A percentile compares a stretch with the other conserved stretches of the same genome.
Evolutionary conservation across 2,888 invertebrate species (phyloP).

Genomic region (Eupithecia tripunctaria): DNA sequence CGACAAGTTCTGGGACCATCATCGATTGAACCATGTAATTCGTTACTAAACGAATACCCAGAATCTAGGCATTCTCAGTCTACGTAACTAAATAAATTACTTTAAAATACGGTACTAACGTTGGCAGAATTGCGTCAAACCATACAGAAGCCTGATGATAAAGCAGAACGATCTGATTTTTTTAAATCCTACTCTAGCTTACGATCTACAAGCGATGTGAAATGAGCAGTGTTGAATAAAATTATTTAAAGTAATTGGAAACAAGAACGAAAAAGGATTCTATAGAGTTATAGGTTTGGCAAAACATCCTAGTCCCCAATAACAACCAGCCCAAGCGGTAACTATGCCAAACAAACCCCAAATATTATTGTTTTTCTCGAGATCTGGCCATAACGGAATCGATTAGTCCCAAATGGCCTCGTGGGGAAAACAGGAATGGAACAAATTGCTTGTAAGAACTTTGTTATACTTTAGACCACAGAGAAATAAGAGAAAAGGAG

Average conservation of each 20-base stretch:
- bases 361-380: constrained; percentile 18
- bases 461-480: neutral
- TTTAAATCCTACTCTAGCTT: neutral
- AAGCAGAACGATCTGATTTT: too few species aligned
- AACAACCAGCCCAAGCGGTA: constrained; percentile 3
- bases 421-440: constrained; percentile 45
- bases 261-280: neutral
- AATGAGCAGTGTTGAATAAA: neutral
- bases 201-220: neutral
- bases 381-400: constrained; percentile 37
- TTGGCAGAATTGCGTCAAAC: too few species aligned
- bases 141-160: too few species aligned
- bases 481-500: neutral
- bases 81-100: too few species aligned
- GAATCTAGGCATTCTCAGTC: too few species aligned
- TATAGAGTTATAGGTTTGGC: neutral
- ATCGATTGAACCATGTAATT: too few species aligned
- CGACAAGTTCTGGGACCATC: too few species aligned
- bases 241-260: neutral
- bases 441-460: constrained; percentile 44
- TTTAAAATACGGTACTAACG: too few species aligned
- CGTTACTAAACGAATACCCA: too few species aligned
- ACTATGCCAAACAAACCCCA: constrained; percentile 13
- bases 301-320: neutral
- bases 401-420: constrained; percentile 45